Base-by-base conservation (phyloP, 1,140 invertebrate genomes). In the Eubasilissa regina region DNA sequence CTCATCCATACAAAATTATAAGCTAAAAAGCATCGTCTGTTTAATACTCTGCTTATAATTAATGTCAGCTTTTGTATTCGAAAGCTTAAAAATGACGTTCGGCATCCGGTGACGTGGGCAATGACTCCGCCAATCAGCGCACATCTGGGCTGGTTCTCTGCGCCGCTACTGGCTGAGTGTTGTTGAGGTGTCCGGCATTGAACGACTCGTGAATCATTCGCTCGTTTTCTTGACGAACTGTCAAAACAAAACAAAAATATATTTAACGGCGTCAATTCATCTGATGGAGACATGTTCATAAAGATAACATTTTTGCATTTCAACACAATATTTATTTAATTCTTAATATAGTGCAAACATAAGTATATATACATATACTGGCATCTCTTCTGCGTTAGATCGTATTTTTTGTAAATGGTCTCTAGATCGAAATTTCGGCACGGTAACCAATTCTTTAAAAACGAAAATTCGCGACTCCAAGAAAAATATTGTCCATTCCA, bases 181-280 rank as follows among this genome's bases (percentile, higher is more conserved):
- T 77, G 51, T 82, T 82, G 1, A 47, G 13, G 15, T 60, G 11
- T 0, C 73, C 80, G n/a, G 79, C 53, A 21, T 82, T 76, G 64
- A 73, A 64, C 7, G 80, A 82, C 21, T 82, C 80, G 47, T 82
- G 77, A 17, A 82, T 72, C 21, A 82, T 82, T 64, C 80, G 35
- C 44, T 82, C 80, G 51, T 82, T 82, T 66, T 82, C 80, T 82
- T 82, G 80, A 4, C 80, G 62, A 55, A 82, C 80, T 82, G 80
- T 64, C 55, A 79, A 58, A 58, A 74, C 17, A 78, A 74, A 77
- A 81, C 25, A 35, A 35, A 35, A 35, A 35, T 35, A 35, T 35
- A 35, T 35, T 35, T 35, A 35, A 35, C 25, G 6, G 25, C 25
- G 25, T 35, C 25, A 35, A 35, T 35, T 35, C 25, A 1, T 35